Evolutionary conservation across 2,888 invertebrate species (phyloP).

Genomic region (Ferdinandea cuprea): DNA sequence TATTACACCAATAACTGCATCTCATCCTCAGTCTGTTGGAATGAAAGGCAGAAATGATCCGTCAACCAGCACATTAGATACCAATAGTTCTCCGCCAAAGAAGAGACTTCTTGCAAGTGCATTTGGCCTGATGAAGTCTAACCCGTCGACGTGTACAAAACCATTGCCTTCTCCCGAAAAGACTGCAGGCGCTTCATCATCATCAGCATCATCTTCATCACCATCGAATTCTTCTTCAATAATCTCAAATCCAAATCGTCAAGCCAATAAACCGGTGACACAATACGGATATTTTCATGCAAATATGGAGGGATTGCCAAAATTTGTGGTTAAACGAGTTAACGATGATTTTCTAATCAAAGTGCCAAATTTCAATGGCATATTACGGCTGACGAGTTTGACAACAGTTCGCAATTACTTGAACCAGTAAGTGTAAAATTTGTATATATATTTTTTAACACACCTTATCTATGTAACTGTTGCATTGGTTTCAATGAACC

Average conservation of each 20-base stretch:
- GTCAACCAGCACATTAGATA: background rate
- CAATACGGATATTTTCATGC: constrained; percentile 78
- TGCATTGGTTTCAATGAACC: too few relatives aligned
- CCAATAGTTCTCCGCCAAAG: background rate
- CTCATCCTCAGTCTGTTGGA: background rate
- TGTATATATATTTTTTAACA: background rate
- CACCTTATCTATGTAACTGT: too few relatives aligned
- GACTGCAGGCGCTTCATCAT: background rate
- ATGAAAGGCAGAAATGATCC: background rate
- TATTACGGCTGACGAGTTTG: constrained; percentile 75
- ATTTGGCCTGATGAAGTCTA: background rate
- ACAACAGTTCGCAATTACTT: constrained; percentile 77
- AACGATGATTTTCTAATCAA: constrained; percentile 77
- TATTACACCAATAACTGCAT: constrained; percentile 29
- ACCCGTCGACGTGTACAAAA: background rate
- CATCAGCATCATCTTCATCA: too few relatives aligned
- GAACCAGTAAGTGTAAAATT: constrained; percentile 77
- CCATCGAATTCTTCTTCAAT: background rate
- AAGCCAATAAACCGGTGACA: background rate
- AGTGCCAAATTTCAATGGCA: constrained; percentile 77
- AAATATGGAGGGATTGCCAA: constrained; percentile 75
- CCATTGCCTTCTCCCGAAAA: background rate
- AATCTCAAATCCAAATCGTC: background rate
- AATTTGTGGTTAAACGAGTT: constrained; percentile 78
- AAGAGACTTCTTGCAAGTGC: background rate